phyloP scores from a whole-genome alignment of 2,113 vertebrate species.

The Sinocyclocheilus anshuiensis region DNA sequence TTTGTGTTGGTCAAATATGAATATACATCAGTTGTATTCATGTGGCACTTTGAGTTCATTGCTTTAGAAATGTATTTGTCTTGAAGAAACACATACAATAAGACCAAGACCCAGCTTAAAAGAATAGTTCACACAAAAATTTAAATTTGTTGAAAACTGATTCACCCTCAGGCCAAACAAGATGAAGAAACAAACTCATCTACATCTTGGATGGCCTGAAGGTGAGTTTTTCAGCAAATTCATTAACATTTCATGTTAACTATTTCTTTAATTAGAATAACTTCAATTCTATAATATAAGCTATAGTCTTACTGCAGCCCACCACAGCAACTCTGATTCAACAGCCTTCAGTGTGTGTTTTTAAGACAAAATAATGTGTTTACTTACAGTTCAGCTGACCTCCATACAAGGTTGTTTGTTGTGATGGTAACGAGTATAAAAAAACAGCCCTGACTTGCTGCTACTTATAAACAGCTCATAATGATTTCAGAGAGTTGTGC shows the following conservation, averaged over 20 bases:
- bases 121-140: not conserved
- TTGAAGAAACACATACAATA: not conserved
- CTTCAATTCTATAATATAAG: not conserved
- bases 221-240: not conserved
- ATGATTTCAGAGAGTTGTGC: constrained; percentile 10
- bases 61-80: not conserved
- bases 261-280: not conserved
- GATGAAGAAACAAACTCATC: too few relatives aligned
- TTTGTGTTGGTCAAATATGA: not conserved
- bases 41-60: not conserved
- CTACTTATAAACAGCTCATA: not conserved
- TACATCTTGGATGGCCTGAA: not conserved
- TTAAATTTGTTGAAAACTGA: not conserved
- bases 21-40: not conserved
- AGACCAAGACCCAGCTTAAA: not conserved
- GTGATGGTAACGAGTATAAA: not conserved
- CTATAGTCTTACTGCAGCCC: not conserved
- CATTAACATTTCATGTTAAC: not conserved
- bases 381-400: constrained; percentile 8
- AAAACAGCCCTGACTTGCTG: not conserved
- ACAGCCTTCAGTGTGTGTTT: not conserved
- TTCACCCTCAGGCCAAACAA: not conserved
- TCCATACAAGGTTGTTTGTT: constrained; percentile 11
- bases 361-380: not conserved
- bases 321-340: not conserved